Evolutionary conservation across 2,797 vertebrate species (phyloP), one percentile per base, ranked within the genome.

Genomic region (Vultur gryphus): DNA sequence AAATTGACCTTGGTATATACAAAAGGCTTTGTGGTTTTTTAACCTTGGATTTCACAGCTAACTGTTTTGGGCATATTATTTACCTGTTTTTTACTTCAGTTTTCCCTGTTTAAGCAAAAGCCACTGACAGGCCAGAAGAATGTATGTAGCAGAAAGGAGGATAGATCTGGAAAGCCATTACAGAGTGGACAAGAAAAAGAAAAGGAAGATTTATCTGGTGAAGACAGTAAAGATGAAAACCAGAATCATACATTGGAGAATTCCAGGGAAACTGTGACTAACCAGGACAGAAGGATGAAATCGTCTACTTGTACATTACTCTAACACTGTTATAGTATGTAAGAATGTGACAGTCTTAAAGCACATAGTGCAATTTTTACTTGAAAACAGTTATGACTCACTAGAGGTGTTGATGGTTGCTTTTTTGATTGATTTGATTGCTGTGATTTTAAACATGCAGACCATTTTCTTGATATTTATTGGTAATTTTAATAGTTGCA

Each of bases 31-130:
- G n/a, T 70, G n/a, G 0, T 1, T 23, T 62, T 89, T 78, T 43
- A 26, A 49, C 17, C 46, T 67, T 87, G 25, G 58, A 52, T 93
- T 70, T 90, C 83, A 71, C 26, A 81, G 25, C 23, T 76, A 43
- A 58, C 41, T 87, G 16, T 77, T 88, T 67, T 24, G 35, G 29
- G 28, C 17, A 8, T 54, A 29, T 67, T 7, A 67, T 94, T 86
- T 77, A 76, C 54, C 24, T 67, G 39, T 19, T 87, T 95, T 93
- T 90, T 93, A 67, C 93, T 97, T 85, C 97, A 99, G 99, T 98
- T 98, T 92, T 99, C 98, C 73, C 92, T 99, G 80, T 99, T 99
- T 96, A 99, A 98, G 78, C 97, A 97, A 86, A 98, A 98, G 78
- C 98, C 98, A 84, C 93, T 89, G 79, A 96, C 97, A 64, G 73